Conservation (phyloP, 1,140 invertebrate genomes). For the Araneus ventricosus region DNA sequence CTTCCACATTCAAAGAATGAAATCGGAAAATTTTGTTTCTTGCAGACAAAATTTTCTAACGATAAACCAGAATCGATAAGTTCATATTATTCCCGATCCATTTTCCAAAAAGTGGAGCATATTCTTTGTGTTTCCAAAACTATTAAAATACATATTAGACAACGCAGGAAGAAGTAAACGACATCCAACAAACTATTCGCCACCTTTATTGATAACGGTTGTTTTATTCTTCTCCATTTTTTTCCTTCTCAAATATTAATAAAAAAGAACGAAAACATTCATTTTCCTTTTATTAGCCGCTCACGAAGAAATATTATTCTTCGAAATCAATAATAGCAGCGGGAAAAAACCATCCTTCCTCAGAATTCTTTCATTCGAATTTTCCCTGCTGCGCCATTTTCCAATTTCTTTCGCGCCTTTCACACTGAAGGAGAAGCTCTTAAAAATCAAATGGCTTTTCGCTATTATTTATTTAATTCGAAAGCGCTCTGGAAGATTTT, state of each 20-base stretch:
- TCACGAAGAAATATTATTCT: slow-evolving; percentile 7
- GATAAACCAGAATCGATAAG: too few relatives aligned
- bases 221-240: too few relatives aligned
- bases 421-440: background rate
- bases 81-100: too few relatives aligned
- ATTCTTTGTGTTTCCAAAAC: too few relatives aligned
- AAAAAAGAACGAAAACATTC: background rate
- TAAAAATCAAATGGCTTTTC: slow-evolving; percentile 14
- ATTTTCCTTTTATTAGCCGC: background rate
- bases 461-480: slow-evolving; percentile 4
- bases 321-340: background rate
- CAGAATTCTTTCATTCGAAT: too few relatives aligned
- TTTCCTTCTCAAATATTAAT: background rate
- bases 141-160: background rate
- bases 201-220: too few relatives aligned
- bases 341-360: background rate
- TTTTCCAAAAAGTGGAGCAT: too few relatives aligned
- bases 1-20: too few relatives aligned
- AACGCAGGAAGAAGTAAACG: background rate
- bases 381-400: background rate
- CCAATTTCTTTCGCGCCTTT: background rate
- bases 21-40: too few relatives aligned
- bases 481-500: background rate
- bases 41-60: too few relatives aligned
- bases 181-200: background rate